These are phyloP conservation scores for Acrocephalus kingi DNA, from an alignment of 2,113 vertebrate species.

Conservation along the genomic window DNA sequence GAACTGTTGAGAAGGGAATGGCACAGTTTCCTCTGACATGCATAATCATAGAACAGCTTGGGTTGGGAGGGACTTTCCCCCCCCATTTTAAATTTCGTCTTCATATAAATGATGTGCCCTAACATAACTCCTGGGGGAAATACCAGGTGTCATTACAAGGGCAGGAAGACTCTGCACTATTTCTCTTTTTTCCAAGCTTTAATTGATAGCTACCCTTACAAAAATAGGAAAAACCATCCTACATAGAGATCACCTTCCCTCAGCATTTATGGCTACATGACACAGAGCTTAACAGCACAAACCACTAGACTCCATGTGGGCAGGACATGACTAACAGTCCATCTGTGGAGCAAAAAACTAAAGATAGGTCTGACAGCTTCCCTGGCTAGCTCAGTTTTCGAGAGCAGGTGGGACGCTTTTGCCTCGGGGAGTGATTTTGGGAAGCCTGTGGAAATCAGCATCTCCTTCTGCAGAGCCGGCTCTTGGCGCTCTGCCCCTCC, in stretches of 20 bases:
- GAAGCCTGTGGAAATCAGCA: not conserved
- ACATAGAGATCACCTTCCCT: not conserved
- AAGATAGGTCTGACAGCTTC: not conserved
- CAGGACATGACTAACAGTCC: constrained; percentile 28
- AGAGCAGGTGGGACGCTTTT: not conserved
- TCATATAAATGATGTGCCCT: not conserved
- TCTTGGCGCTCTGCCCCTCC: not conserved
- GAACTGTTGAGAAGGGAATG: not conserved
- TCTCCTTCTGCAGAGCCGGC: not conserved
- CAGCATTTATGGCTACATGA: not conserved
- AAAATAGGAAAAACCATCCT: not conserved
- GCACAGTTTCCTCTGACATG: not conserved
- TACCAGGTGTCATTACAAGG: not conserved
- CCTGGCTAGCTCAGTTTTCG: not conserved
- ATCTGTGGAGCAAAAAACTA: not conserved
- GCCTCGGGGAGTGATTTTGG: not conserved
- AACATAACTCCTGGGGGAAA: not conserved
- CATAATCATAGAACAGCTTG: not conserved
- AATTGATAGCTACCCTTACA: not conserved
- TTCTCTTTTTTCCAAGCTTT: not conserved
- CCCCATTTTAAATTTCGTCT: not conserved
- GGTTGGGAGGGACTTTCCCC: not conserved
- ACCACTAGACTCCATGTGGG: constrained; percentile 19
- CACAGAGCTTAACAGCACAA: not conserved
- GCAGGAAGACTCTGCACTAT: not conserved